Base-by-base conservation (phyloP, 2,113 vertebrate species). In the Craseonycteris thonglongyai region DNA sequence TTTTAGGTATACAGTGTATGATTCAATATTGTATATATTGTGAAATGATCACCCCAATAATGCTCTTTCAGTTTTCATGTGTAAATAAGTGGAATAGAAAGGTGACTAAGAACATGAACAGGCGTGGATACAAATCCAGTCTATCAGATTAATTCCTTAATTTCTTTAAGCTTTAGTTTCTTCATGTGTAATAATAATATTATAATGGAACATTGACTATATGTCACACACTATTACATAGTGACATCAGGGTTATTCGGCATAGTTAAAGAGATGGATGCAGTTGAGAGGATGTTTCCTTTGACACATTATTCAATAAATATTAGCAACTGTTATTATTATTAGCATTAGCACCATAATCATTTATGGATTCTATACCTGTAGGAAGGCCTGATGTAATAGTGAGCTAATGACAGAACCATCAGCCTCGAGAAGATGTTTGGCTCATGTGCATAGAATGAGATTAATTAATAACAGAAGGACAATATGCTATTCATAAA, bases 391-490 rank as follows among this genome's bases (percentile, higher is more conserved):
- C 76, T 8, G 16, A 74, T 24, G n/a, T 33, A 45, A 22, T 54
- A 12, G 58, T 56, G 63, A 61, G 19, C 21, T 59, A 22, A 5
- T 72, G 84, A 75, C 66, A 68, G 66, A 89, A 30, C 83, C 30
- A 33, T 26, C 49, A 45, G 4, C 26, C 13, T 74, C 0, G 0
- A 47, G 35, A 83, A 71, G 68, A 85, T 15, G 4, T 69, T 92
- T 91, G 96, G 94, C 93, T 71, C 45, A 78, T 28, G 7, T 19
- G n/a, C 14, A 24, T 75, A 56, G 35, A 72, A 33, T 69, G 72
- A 68, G 40, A 91, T 96, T 96, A 96, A 96, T 97, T 61, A 96
- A 35, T 96, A 94, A 86, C 89, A 56, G 72, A 94, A 78, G 80
- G 66, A 75, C 91, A 94, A 51, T 85, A 30, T 95, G 71, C 74